A percentile compares a stretch with the other conserved stretches of the same genome.
Conservation (phyloP, 2,888 invertebrate genomes). For the Agonopterix heracliana region DNA sequence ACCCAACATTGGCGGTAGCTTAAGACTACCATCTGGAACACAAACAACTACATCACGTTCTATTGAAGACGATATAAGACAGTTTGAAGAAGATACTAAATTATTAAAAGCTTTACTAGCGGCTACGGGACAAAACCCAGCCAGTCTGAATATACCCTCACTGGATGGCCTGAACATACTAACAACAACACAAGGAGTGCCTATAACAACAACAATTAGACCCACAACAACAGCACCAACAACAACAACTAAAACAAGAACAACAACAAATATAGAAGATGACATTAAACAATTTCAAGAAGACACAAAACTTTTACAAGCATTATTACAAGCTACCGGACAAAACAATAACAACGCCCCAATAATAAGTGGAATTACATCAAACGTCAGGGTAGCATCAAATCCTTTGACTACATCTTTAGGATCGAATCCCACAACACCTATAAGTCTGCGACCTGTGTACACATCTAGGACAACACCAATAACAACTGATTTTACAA, state of each 20-base stretch:
- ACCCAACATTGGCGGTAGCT: slow-evolving; percentile 26
- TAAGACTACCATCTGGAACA: slow-evolving; percentile 22
- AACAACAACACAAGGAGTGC: slow-evolving; percentile 26
- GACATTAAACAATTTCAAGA: slow-evolving; percentile 59
- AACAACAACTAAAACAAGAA: slow-evolving; percentile 21
- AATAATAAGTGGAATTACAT: slow-evolving; percentile 56
- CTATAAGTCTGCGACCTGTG: slow-evolving; percentile 50
- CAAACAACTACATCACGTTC: slow-evolving; percentile 51
- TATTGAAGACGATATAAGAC: slow-evolving; percentile 62
- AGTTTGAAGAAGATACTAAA: slow-evolving; percentile 67
- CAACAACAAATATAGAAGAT: slow-evolving; percentile 32
- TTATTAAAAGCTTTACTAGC: slow-evolving; percentile 60
- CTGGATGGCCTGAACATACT: slow-evolving; percentile 33
- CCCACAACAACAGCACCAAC: slow-evolving; percentile 14
- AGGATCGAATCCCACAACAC: slow-evolving; percentile 55
- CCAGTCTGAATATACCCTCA: slow-evolving; percentile 51
- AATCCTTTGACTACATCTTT: slow-evolving; percentile 55
- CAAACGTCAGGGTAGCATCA: slow-evolving; percentile 61
- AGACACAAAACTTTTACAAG: slow-evolving; percentile 61
- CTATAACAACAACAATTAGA: slow-evolving; percentile 19
- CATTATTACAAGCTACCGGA: slow-evolving; percentile 57
- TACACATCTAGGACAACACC: slow-evolving; percentile 41
- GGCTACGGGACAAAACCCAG: slow-evolving; percentile 62
- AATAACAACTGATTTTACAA: slow-evolving; percentile 34
- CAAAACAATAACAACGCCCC: slow-evolving; percentile 50